Evolutionary conservation across 2,797 vertebrate species (phyloP).

Genomic region (Crotalus adamanteus): DNA sequence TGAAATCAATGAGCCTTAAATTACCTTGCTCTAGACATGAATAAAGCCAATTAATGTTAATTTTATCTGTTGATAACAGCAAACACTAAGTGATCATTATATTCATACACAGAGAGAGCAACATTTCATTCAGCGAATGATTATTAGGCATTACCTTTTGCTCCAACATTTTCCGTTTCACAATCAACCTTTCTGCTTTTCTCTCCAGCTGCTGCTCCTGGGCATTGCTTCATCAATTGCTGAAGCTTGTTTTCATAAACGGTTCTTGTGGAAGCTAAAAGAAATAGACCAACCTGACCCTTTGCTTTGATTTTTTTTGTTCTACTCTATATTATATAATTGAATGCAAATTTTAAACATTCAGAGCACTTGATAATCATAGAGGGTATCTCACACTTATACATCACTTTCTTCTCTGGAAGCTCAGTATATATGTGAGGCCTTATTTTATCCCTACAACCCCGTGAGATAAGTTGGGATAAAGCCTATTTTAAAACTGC

Average conservation of each 20-base stretch:
- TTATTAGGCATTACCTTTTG: conserved; percentile 57
- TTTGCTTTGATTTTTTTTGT: neutral
- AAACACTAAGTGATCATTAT: neutral
- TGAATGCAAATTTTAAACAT: neutral
- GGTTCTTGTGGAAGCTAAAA: conserved; percentile 79
- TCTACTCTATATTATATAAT: neutral
- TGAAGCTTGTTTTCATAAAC: conserved; percentile 81
- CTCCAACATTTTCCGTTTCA: conserved; percentile 71
- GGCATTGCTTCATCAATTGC: conserved; percentile 63
- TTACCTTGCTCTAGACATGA: neutral
- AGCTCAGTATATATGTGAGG: neutral
- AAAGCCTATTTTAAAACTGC: neutral
- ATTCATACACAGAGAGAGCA: neutral
- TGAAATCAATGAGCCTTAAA: neutral
- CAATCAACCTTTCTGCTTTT: conserved; percentile 52
- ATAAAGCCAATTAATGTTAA: neutral
- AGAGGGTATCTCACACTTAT: neutral
- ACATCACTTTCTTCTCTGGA: neutral
- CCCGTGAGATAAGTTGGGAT: neutral
- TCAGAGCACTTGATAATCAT: neutral
- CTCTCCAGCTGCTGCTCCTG: conserved; percentile 8
- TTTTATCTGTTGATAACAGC: neutral
- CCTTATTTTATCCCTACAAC: neutral
- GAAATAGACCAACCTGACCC: conserved; percentile 23
- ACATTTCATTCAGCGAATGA: neutral